A percentile compares a stretch with the other conserved stretches of the same genome.
Evolutionary conservation across 2,888 invertebrate species (phyloP).

Genomic region (Acronicta leporina): DNA sequence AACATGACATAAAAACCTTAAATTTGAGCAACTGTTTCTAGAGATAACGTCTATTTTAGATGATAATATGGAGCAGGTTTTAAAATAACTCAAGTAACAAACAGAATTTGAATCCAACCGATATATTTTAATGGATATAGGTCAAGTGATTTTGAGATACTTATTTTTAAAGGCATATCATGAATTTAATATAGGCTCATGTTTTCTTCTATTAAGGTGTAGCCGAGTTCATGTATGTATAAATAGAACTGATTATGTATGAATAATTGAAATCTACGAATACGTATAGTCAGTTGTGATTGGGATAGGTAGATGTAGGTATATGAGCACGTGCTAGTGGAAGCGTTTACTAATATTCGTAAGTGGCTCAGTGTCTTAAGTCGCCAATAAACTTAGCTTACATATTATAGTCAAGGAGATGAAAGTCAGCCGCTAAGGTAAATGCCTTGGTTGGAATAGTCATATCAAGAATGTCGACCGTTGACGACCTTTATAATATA

Average conservation of each 20-base stretch:
- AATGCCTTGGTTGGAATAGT: conserved; percentile 25
- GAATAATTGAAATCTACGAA: conserved; percentile 4
- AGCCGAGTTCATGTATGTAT: no score
- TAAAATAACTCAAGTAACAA: conserved; percentile 15
- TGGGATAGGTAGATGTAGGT: no score
- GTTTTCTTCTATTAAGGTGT: background rate
- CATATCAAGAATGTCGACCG: conserved; percentile 43
- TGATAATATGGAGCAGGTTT: conserved; percentile 2
- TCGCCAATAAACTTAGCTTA: conserved; percentile 51
- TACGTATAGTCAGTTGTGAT: conserved; percentile 13
- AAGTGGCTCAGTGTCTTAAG: conserved; percentile 38
- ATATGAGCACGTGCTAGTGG: conserved; percentile 2
- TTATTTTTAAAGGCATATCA: background rate
- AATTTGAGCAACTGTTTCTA: background rate
- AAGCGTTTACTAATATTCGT: conserved; percentile 21
- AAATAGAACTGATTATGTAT: background rate
- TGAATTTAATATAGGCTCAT: background rate
- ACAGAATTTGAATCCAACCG: conserved; percentile 14
- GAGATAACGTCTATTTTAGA: background rate
- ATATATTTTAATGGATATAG: no score
- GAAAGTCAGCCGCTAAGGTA: conserved; percentile 10
- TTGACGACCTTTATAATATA: conserved; percentile 24
- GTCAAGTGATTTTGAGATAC: no score
- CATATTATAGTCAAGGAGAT: conserved; percentile 16
- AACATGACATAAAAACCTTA: no score